phyloP scores from a whole-genome alignment of 2,113 vertebrate genomes.

The Atrichornis clamosus region DNA sequence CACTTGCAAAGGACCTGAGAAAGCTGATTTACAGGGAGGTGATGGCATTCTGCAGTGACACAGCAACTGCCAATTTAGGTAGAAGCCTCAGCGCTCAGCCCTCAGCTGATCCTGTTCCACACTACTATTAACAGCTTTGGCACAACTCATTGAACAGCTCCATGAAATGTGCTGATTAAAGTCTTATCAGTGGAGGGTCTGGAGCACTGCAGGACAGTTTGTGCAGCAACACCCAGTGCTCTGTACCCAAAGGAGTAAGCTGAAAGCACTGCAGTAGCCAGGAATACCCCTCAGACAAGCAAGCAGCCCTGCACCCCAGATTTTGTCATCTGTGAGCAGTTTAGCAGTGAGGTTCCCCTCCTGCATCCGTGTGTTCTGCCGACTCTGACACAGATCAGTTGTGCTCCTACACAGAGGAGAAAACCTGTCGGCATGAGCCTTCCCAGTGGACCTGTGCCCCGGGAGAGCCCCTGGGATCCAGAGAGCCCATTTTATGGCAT shows the following conservation, averaged over 20 bases:
- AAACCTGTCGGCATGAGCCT: accelerated
- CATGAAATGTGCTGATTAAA: background rate
- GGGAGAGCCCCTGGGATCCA: background rate
- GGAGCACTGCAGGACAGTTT: background rate
- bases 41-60: background rate
- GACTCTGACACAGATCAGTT: accelerated
- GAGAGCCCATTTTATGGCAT: accelerated
- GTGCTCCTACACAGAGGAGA: accelerated
- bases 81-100: background rate
- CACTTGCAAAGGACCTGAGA: background rate
- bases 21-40: background rate
- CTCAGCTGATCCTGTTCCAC: background rate
- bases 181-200: background rate
- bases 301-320: background rate
- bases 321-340: background rate
- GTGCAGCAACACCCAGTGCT: background rate
- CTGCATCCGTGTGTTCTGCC: accelerated
- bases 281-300: background rate
- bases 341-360: background rate
- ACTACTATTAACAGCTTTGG: background rate
- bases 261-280: background rate
- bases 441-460: background rate
- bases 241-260: background rate
- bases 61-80: background rate
- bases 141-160: background rate